Evolutionary conservation across 2,113 vertebrate species (phyloP).

Genomic region (Silurus meridionalis): DNA sequence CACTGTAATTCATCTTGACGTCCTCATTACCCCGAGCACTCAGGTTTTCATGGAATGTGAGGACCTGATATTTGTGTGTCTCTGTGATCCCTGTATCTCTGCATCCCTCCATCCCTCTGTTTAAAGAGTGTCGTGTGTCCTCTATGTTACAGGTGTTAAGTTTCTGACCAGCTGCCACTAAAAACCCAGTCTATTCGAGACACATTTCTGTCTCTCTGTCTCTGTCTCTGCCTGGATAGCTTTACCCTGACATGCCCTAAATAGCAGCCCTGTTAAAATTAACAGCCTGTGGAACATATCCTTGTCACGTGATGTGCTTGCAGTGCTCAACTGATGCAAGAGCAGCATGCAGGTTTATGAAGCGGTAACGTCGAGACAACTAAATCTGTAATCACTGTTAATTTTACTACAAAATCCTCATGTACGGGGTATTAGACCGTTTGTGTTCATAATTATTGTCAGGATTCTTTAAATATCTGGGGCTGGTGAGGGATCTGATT

Average conservation of each 20-base stretch:
- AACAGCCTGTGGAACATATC: constrained; percentile 56
- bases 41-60: constrained; percentile 38
- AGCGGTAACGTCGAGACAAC: constrained; percentile 1
- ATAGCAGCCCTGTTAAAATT: constrained; percentile 68
- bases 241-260: constrained; percentile 62
- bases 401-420: neutral
- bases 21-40: constrained; percentile 1
- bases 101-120: constrained; percentile 54
- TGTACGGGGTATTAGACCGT: neutral
- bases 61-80: constrained; percentile 49
- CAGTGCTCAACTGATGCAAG: constrained; percentile 42
- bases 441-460: neutral
- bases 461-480: neutral
- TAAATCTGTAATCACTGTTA: constrained; percentile 21
- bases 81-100: constrained; percentile 55
- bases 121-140: constrained; percentile 49
- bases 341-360: constrained; percentile 41
- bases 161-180: constrained; percentile 61
- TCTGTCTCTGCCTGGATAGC: constrained; percentile 54
- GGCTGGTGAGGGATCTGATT: neutral
- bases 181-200: constrained; percentile 70
- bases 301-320: constrained; percentile 56
- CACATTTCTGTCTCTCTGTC: constrained; percentile 22
- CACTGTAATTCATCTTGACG: neutral
- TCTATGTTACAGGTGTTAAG: constrained; percentile 61